phyloP scores from a whole-genome alignment of 2,113 vertebrate species.

The Oxyura jamaicensis region DNA sequence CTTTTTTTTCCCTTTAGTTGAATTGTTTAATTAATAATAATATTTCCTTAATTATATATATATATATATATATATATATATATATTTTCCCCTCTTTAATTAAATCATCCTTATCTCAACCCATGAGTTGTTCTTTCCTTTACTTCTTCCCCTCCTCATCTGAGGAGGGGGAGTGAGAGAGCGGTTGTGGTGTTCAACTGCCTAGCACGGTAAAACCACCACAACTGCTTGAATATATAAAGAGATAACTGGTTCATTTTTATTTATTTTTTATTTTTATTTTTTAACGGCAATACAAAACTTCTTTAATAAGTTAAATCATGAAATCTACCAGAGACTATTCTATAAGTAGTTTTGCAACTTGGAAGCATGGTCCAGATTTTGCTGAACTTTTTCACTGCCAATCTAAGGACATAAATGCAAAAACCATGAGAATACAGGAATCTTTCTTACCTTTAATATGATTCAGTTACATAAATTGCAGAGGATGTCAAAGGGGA shows the following conservation, averaged over 20 bases:
- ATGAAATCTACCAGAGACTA: not conserved
- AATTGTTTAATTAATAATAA: no score
- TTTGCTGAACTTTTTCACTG: not conserved
- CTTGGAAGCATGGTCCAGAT: not conserved
- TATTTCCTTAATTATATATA: no score
- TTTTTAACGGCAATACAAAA: not conserved
- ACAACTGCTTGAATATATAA: not conserved
- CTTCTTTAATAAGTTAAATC: not conserved
- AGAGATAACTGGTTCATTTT: not conserved
- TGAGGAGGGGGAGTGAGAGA: no score
- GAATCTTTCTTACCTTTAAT: not conserved
- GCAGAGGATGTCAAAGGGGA: not conserved
- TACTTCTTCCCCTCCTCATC: no score
- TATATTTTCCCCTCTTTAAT: no score
- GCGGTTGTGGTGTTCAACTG: no score
- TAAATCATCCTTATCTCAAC: no score
- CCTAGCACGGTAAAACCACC: no score
- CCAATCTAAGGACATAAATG: not conserved
- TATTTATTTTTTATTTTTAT: not conserved
- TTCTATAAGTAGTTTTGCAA: not conserved
- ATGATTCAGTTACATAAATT: not conserved
- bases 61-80: no score
- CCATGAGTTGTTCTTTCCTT: no score
- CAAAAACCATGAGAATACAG: not conserved
- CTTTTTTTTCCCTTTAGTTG: no score